Percentiles rank a stretch among this genome's conserved stretches.
phyloP scores from a whole-genome alignment of 2,113 vertebrate genomes.

The Perca schrenkii region DNA sequence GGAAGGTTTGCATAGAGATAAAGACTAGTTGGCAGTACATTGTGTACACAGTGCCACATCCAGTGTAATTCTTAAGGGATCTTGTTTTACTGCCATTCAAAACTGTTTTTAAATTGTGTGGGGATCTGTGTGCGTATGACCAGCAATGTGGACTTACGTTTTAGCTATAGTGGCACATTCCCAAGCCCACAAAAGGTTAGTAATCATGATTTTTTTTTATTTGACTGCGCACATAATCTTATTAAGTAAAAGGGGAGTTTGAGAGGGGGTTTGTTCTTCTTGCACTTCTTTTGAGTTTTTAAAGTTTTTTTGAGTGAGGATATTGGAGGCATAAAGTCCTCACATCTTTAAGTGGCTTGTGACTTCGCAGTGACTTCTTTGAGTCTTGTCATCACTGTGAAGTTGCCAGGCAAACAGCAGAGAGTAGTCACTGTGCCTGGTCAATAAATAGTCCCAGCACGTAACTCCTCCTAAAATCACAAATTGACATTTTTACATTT shows the following conservation, averaged over 20 bases:
- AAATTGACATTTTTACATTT: neutral
- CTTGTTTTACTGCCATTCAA: constrained; percentile 10
- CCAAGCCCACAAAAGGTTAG: neutral
- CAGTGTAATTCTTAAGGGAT: neutral
- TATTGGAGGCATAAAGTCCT: neutral
- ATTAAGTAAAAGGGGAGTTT: neutral
- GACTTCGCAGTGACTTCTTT: neutral
- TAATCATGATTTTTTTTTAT: neutral
- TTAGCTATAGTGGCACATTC: constrained; percentile 4
- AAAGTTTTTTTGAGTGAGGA: neutral
- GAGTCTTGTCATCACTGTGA: neutral
- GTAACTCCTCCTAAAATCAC: neutral
- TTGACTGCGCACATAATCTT: neutral
- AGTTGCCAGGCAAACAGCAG: neutral
- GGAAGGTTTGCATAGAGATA: constrained; percentile 44
- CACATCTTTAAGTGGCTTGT: neutral
- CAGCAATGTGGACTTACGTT: constrained; percentile 15
- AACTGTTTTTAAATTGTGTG: constrained; percentile 1
- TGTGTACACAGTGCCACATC: constrained; percentile 5
- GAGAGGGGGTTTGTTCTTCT: neutral
- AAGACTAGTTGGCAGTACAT: constrained; percentile 15
- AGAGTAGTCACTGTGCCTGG: neutral
- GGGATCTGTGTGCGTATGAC: constrained; percentile 12
- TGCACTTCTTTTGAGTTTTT: neutral
- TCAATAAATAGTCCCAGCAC: neutral